These are phyloP conservation scores for Oscheius sp. DNA, from an alignment of 2,888 invertebrate genomes.

Conservation along the genomic window DNA sequence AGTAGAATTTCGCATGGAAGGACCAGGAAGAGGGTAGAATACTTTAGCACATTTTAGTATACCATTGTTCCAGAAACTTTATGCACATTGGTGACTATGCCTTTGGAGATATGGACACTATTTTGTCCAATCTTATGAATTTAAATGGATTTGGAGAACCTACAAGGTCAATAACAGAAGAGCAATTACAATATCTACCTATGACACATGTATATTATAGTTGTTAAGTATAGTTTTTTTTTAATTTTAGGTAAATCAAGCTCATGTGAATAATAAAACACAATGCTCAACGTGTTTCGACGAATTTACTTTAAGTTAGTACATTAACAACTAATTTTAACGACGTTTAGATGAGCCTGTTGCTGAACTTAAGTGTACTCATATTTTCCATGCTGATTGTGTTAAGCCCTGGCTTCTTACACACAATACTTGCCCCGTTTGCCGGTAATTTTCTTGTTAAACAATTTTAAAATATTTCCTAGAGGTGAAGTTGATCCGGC, in stretches of 20 bases:
- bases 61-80: too few species aligned
- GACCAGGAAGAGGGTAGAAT: too few species aligned
- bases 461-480: not conserved
- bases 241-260: constrained; percentile 35
- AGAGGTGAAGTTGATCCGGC: constrained; percentile 1
- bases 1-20: not conserved
- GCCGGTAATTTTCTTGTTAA: constrained; percentile 17
- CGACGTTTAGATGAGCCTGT: constrained; percentile 44
- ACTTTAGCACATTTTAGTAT: too few species aligned
- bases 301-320: constrained; percentile 41
- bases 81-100: constrained; percentile 15
- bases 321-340: not conserved
- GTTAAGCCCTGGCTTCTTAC: constrained; percentile 52
- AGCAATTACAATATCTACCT: constrained; percentile 13
- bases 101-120: constrained; percentile 21
- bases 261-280: constrained; percentile 48
- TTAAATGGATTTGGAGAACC: constrained; percentile 9
- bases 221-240: not conserved
- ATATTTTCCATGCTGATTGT: constrained; percentile 55
- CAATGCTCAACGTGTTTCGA: constrained; percentile 61
- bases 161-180: not conserved
- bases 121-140: constrained; percentile 16
- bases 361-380: constrained; percentile 44
- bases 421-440: constrained; percentile 49
- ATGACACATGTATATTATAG: constrained; percentile 5